Base-by-base conservation (phyloP, 2,888 invertebrate genomes). In the Aplocera efformata region DNA sequence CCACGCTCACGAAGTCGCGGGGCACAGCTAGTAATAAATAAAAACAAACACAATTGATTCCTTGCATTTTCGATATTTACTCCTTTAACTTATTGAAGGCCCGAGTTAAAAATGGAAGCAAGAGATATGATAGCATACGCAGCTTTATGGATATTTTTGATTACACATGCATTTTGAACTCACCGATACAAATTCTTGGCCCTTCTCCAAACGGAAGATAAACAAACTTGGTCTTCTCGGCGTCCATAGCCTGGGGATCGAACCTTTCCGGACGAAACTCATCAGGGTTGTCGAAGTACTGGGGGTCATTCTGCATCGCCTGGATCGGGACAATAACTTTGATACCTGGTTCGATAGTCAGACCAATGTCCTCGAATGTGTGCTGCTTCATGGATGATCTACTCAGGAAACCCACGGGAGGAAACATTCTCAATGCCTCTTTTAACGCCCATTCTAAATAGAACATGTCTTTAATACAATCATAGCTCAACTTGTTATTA, bases 211-310 rank as follows among this genome's bases (percentile, higher is more conserved):
- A n/a, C n/a, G 78, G 78, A 30, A 78, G 39, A 41, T 69, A 78
- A 0, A 67, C 60, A 22, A 53, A 66, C 34, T 70, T 70, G 37
- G 62, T n/a, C n/a, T n/a, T 50, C 10, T 59, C 52, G 13, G 50
- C 49, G 10, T 62, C 45, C 13, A 43, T 39, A 22, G 51, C 56
- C 7, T 54, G 63, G 0, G 70, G 62, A 11, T 59, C 33, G 37
- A 78, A 79, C 9, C 79, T 55, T 30, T 78, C 77, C 0, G 79
- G 79, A 0, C 65, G 56, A 41, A 76, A 80, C 51, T 69, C 59
- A 1, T 66, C 55, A 0, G 78, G 71, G 26, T 67, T 40, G 79
- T 79, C 7, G n/a, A n/a, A n/a, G n/a, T n/a, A n/a, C n/a, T n/a
- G n/a, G n/a, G n/a, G n/a, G n/a, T n/a, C n/a, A n/a, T 56, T 71